Percentiles rank a stretch among this genome's conserved stretches.
phyloP scores from a whole-genome alignment of 1,140 invertebrate species.

The Mylabris phalerata region DNA sequence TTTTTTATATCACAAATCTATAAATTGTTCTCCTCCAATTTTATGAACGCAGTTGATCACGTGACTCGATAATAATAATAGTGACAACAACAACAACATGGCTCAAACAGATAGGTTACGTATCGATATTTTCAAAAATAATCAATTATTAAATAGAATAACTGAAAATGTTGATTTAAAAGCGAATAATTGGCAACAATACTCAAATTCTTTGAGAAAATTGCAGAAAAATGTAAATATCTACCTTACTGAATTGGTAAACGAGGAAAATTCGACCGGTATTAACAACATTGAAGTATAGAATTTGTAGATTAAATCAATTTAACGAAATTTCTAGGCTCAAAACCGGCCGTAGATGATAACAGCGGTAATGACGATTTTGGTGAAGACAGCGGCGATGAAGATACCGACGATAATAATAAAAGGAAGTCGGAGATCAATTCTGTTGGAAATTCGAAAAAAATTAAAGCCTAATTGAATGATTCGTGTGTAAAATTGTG shows the following conservation, averaged over 20 bases:
- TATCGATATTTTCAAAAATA: slow-evolving; percentile 15
- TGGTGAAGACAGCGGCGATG: not conserved
- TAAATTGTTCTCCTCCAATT: too few species aligned
- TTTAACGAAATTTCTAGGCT: not conserved
- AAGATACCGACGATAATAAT: slow-evolving; percentile 14
- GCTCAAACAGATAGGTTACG: slow-evolving; percentile 11
- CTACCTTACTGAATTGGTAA: slow-evolving; percentile 18
- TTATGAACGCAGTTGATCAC: not conserved
- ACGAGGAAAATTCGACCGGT: slow-evolving; percentile 5
- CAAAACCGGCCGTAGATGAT: not conserved
- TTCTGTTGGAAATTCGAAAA: not conserved
- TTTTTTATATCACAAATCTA: too few species aligned
- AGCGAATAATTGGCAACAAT: slow-evolving; percentile 8
- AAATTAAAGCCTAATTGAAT: not conserved
- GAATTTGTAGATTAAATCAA: not conserved
- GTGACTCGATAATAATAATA: slow-evolving; percentile 1
- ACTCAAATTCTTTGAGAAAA: slow-evolving; percentile 12
- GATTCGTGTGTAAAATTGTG: not conserved
- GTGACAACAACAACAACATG: slow-evolving; percentile 12
- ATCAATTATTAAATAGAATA: slow-evolving; percentile 14
- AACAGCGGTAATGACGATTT: not conserved
- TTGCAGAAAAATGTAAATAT: slow-evolving; percentile 17
- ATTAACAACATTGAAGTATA: not conserved
- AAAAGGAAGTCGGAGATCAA: not conserved
- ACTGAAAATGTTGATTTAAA: slow-evolving; percentile 3